phyloP scores from a whole-genome alignment of 2,797 vertebrate species.

The Leptodactylus fallax region DNA sequence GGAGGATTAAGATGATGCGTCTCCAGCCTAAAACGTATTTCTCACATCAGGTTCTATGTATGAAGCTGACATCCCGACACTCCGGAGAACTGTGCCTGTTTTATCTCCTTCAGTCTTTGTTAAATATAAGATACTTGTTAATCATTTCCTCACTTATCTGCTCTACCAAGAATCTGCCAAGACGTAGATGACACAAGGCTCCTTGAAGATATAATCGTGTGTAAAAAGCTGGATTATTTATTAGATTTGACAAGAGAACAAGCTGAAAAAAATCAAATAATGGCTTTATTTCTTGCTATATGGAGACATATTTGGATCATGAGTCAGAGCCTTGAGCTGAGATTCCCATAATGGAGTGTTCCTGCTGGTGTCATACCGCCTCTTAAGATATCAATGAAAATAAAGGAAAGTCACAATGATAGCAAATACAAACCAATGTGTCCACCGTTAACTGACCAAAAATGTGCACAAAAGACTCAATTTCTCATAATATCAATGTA shows the following conservation, averaged over 20 bases:
- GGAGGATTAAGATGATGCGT: not conserved
- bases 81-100: not conserved
- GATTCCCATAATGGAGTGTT: not conserved
- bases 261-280: conserved; percentile 31
- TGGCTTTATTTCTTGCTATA: conserved; percentile 5
- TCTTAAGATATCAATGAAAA: too few species aligned
- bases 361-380: not conserved
- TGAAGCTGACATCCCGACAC: conserved; percentile 26
- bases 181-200: conserved; percentile 33
- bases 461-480: too few species aligned
- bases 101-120: conserved; percentile 47
- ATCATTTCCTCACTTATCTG: conserved; percentile 54
- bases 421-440: too few species aligned
- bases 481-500: too few species aligned
- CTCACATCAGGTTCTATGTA: conserved; percentile 23
- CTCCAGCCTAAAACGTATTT: conserved; percentile 24
- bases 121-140: conserved; percentile 52
- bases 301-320: not conserved
- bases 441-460: too few species aligned
- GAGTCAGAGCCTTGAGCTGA: not conserved
- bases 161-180: conserved; percentile 40
- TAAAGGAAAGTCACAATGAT: too few species aligned
- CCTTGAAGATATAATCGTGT: conserved; percentile 53
- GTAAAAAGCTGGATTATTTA: conserved; percentile 50
- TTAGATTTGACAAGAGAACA: conserved; percentile 51